Conservation (phyloP, 2,888 invertebrate species). For the Drosophila kanekoi region DNA sequence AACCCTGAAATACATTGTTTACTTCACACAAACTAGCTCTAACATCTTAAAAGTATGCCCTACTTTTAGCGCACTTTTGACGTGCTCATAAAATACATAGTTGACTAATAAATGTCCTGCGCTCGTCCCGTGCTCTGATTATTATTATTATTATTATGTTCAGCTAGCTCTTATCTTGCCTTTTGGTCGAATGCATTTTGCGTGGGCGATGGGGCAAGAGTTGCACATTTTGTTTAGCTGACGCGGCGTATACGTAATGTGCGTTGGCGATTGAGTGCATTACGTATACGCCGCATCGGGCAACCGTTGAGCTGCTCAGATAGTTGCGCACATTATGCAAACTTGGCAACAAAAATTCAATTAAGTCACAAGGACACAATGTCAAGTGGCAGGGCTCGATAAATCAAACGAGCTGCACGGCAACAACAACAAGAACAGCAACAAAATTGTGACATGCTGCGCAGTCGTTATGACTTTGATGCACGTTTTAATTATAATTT, state of each 20-base stretch:
- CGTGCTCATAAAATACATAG: background rate
- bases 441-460: slow-evolving; percentile 77
- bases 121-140: background rate
- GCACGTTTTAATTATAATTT: slow-evolving; percentile 82
- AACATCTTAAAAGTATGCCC: background rate
- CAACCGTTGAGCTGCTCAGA: slow-evolving; percentile 25
- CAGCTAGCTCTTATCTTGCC: slow-evolving; percentile 30
- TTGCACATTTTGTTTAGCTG: slow-evolving; percentile 40
- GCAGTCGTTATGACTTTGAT: slow-evolving; percentile 74
- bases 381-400: slow-evolving; percentile 69
- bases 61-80: background rate
- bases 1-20: no score
- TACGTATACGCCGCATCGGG: slow-evolving; percentile 61
- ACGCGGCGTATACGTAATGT: slow-evolving; percentile 63
- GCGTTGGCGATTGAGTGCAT: slow-evolving; percentile 39
- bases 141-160: slow-evolving; percentile 11
- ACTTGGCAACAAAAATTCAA: slow-evolving; percentile 81
- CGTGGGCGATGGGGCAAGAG: background rate
- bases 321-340: slow-evolving; percentile 67
- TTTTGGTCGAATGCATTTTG: slow-evolving; percentile 33
- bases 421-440: slow-evolving; percentile 10
- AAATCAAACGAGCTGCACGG: slow-evolving; percentile 40
- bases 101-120: slow-evolving; percentile 12
- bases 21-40: background rate
- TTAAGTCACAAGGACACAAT: slow-evolving; percentile 73